Evolutionary conservation across 2,797 vertebrate species (phyloP), one percentile per base, ranked within the genome.

Genomic region (Periophthalmus magnuspinnatus): DNA sequence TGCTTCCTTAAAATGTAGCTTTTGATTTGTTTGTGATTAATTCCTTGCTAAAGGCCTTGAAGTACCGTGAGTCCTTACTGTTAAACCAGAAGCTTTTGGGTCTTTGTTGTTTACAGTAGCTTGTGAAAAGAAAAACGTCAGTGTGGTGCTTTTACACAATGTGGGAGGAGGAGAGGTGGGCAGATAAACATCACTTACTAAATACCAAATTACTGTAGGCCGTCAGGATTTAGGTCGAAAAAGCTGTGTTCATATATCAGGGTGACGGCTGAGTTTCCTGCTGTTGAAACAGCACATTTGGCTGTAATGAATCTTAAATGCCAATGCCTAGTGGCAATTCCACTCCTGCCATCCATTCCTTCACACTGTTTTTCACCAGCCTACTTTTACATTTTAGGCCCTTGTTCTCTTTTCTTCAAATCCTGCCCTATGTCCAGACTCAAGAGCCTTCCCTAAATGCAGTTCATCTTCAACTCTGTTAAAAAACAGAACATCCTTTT

Each of bases 221-320:
- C 55, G 60, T 81, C 79, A 85, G 80, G 82, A 76, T 86, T 84
- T 75, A 81, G 71, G 75, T 54, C 2, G 65, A 64, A 83, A 87
- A 81, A 64, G 61, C 75, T 69, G 75, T 68, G 66, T 74, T 88
- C 84, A 68, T 89, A 83, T 75, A 88, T 90, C 88, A 90, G 79
- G 76, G 70, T 80, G 85, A 88, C 58, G 65, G 86, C 78, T 64
- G 78, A 75, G 81, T 79, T 80, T 85, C 78, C 81, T 70, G 74
- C 16, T 68, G 76, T 81, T 82, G 83, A 84, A 85, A 79, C 72
- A 80, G 70, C 70, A 17, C 56, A 19, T 64, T 72, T 72, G 68
- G 70, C 66, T 72, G 74, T 87, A 88, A 89, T 90, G 84, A 89
- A 87, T 89, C 79, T 81, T 80, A 89, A 89, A 90, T 84, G 89